Percentiles rank a stretch among this genome's conserved stretches.
Conservation (phyloP, 2,113 vertebrate genomes). For the Eublepharis macularius region DNA sequence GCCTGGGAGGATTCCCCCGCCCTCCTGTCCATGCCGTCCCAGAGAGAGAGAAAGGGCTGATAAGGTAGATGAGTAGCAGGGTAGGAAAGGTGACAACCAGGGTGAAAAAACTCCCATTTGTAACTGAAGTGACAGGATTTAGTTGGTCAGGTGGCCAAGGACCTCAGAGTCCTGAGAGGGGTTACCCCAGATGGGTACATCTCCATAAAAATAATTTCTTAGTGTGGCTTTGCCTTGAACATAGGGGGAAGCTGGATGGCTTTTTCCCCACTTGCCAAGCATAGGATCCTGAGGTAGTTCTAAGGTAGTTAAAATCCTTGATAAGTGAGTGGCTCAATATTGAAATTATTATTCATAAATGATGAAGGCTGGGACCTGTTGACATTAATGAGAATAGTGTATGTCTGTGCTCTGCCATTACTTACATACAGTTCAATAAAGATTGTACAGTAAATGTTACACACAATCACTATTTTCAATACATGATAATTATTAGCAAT, state of each 20-base stretch:
- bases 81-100: too few relatives aligned
- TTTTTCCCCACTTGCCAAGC: not conserved
- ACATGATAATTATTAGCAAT: constrained; percentile 26
- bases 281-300: not conserved
- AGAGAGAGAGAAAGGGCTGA: too few relatives aligned
- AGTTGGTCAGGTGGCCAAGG: too few relatives aligned
- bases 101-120: too few relatives aligned
- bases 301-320: not conserved
- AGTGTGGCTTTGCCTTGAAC: not conserved
- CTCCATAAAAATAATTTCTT: not conserved
- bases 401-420: not conserved
- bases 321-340: not conserved
- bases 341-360: not conserved
- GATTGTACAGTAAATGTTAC: not conserved
- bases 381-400: not conserved
- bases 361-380: not conserved
- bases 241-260: not conserved
- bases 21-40: too few relatives aligned
- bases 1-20: too few relatives aligned
- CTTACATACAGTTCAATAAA: not conserved
- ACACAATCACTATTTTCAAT: not conserved
- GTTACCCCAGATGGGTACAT: too few relatives aligned
- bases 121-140: too few relatives aligned
- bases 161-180: too few relatives aligned
- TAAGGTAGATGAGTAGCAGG: too few relatives aligned